A percentile compares a stretch with the other conserved stretches of the same genome.
These are phyloP conservation scores for Homarus gammarus DNA, from an alignment of 2,888 invertebrate species.

Conservation along the genomic window DNA sequence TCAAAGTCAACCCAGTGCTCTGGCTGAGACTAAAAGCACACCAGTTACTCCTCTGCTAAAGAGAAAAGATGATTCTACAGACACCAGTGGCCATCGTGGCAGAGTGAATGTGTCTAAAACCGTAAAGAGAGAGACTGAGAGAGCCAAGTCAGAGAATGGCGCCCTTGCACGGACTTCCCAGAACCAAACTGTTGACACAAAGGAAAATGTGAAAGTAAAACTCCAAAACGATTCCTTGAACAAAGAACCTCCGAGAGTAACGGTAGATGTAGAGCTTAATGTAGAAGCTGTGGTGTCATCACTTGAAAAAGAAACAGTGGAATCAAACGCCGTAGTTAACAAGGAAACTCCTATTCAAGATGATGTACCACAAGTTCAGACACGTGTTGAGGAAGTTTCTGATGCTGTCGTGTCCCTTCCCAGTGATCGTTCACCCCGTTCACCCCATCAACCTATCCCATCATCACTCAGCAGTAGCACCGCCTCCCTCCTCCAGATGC, in stretches of 20 bases:
- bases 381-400: not conserved
- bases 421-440: not conserved
- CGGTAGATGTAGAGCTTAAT: no score
- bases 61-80: not conserved
- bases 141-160: not conserved
- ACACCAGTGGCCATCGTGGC: not conserved
- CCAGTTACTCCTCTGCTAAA: not conserved
- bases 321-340: not conserved
- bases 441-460: not conserved
- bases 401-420: not conserved
- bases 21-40: conserved; percentile 11
- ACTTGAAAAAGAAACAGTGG: not conserved
- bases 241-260: not conserved
- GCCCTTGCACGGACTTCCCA: not conserved
- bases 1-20: conserved; percentile 27
- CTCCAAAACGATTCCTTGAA: not conserved
- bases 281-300: not conserved
- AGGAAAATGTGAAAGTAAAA: not conserved
- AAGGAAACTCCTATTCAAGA: no score
- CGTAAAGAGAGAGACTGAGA: not conserved
- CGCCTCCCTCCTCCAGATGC: conserved; percentile 40
- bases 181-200: not conserved
- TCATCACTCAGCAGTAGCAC: not conserved
- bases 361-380: not conserved
- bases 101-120: not conserved